Base-by-base conservation (phyloP, 2,888 invertebrate genomes). In the Bruchidius siliquastri region DNA sequence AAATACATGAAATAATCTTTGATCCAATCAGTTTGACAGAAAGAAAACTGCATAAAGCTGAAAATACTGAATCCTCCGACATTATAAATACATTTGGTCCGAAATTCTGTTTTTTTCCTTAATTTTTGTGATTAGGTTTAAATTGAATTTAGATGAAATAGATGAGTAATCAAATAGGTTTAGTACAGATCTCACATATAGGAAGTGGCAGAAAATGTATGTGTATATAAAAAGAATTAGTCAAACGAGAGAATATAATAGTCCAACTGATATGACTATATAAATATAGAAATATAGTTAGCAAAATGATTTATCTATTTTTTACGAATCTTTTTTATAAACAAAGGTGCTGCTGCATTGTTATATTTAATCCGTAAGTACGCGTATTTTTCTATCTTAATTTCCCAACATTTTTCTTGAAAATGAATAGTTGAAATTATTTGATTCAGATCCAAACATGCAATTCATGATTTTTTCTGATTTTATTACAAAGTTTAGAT, bases 331-430 rank as follows among this genome's bases (percentile, higher is more conserved):
- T 68, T 68, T 68, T 68, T 21, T 68, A 68, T 68, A 68, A 21
- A 68, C 21, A 66, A 71, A 49, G 49, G 71, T 32, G 71, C 71
- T 73, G 73, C 73, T 73, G 68, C 68, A 71, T 68, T 26, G 8
- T 73, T 73, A 73, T 71, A 73, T 73, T 73, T 73, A 69, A 73
- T 71, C 71, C 71, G 69, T 73, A 49, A 67, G 73, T 69, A 71
- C 68, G 22, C 21, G 68, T 68, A 49, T 49, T 49, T 49, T 49
- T 49, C 1, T 49, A 49, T 13, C 49, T 49, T 49, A 18, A 30
- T 49, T 49, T 49, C 49, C 49, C 18, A 49, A 1, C 49, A 13
- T 49, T 49, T 49, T 49, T 26, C 8, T 49, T 49, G 6, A 3
- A 3, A 13, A 49, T 1, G 13, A 1, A 13, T 49, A 18, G 49